A percentile compares a stretch with the other conserved stretches of the same genome.
phyloP scores from a whole-genome alignment of 2,797 vertebrate species.

The Sebastes steindachneri region DNA sequence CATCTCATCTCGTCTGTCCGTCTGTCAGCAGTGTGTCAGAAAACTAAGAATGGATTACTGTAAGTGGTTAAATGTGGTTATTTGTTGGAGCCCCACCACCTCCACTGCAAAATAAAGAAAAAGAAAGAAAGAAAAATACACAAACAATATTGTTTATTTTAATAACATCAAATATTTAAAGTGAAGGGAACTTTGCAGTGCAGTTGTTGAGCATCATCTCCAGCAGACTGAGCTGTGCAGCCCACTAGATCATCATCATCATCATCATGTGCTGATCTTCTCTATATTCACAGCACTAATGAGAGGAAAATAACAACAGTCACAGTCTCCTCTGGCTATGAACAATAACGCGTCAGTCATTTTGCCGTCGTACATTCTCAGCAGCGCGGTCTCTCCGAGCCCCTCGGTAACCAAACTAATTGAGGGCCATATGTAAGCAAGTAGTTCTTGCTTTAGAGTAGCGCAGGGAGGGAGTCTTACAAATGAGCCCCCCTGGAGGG shows the following conservation, averaged over 20 bases:
- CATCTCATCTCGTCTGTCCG: not conserved
- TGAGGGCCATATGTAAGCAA: conserved; percentile 60
- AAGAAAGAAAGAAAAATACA: not conserved
- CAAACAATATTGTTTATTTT: not conserved
- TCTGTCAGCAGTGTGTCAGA: not conserved
- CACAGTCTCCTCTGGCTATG: conserved; percentile 25
- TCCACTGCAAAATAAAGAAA: not conserved
- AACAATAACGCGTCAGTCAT: conserved; percentile 46
- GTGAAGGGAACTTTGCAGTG: not conserved
- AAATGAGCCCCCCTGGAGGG: conserved; percentile 53
- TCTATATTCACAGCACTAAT: conserved; percentile 35
- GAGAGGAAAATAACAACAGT: conserved; percentile 38
- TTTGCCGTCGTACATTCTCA: conserved; percentile 15
- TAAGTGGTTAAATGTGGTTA: not conserved
- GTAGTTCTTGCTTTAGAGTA: conserved; percentile 46
- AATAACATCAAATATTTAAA: not conserved
- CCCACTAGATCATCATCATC: conserved; percentile 11
- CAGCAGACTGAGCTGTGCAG: not conserved
- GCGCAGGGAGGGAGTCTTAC: conserved; percentile 45
- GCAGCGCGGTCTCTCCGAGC: not conserved
- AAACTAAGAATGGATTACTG: not conserved
- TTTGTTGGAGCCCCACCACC: not conserved
- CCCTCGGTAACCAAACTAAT: conserved; percentile 48
- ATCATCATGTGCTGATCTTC: conserved; percentile 29
- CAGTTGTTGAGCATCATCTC: conserved; percentile 7